Conservation (phyloP, 2,888 invertebrate species). For the Neoitamus cyanurus region DNA sequence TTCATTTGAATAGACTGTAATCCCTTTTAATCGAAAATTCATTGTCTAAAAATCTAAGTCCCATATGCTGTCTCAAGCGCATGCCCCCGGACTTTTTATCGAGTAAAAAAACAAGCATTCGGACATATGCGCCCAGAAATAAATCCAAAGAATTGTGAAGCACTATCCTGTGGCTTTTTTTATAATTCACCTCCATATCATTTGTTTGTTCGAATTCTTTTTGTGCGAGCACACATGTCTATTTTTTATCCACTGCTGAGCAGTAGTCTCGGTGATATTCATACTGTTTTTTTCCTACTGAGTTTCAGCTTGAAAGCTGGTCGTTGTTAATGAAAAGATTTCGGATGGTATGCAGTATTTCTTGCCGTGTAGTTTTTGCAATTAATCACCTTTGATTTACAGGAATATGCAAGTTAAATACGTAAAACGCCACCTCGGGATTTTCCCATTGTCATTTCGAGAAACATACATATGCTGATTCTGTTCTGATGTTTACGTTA, state of each 20-base stretch:
- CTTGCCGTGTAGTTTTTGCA: too few species aligned
- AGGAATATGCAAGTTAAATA: too few species aligned
- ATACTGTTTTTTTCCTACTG: neutral
- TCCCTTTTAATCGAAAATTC: constrained; percentile 23
- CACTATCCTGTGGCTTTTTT: constrained; percentile 43
- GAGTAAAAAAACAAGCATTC: neutral
- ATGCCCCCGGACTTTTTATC: constrained; percentile 18
- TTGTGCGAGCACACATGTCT: constrained; percentile 24
- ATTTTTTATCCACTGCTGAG: neutral
- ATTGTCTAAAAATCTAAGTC: constrained; percentile 35
- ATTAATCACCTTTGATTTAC: too few species aligned
- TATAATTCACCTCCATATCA: neutral
- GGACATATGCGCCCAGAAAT: constrained; percentile 28
- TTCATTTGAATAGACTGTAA: neutral
- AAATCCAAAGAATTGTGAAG: neutral
- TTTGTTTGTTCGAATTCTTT: constrained; percentile 8
- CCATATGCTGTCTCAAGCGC: constrained; percentile 15
- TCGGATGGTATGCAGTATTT: too few species aligned
- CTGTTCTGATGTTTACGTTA: too few species aligned
- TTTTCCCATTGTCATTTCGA: too few species aligned
- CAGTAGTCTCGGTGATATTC: neutral
- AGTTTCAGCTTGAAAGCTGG: neutral
- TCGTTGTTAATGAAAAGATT: too few species aligned
- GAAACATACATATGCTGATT: too few species aligned
- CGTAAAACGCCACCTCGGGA: too few species aligned